Evolutionary conservation across 1,140 invertebrate species (phyloP).

Genomic region (Asbolus verrucosus): DNA sequence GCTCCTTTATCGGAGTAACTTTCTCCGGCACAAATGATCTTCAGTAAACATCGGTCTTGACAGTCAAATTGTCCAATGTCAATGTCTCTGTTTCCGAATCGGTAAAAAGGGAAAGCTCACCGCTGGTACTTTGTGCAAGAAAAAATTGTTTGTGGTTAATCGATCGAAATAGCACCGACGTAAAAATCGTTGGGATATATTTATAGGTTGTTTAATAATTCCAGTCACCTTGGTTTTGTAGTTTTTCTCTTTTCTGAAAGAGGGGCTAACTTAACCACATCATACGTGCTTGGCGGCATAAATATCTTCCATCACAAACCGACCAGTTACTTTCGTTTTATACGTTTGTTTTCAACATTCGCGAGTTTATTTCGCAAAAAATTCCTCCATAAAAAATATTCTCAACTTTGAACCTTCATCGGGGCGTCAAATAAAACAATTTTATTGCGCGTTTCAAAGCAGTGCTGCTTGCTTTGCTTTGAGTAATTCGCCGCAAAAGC

Average conservation of each 20-base stretch:
- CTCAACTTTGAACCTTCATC: background rate
- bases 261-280: conserved; percentile 30
- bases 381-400: background rate
- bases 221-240: conserved; percentile 17
- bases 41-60: background rate
- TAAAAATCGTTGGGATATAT: too few species aligned
- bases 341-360: background rate
- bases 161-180: background rate
- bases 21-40: conserved; percentile 11
- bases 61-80: conserved; percentile 8
- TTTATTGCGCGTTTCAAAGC: background rate
- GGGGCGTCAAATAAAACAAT: background rate
- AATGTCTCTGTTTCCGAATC: conserved; percentile 7
- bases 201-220: conserved; percentile 23
- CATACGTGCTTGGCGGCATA: conserved; percentile 25
- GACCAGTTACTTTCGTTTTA: conserved; percentile 14
- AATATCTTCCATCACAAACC: conserved; percentile 26
- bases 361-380: conserved; percentile 2
- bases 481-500: background rate
- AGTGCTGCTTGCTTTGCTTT: background rate
- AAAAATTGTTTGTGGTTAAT: conserved; percentile 18
- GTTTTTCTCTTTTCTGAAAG: conserved; percentile 18
- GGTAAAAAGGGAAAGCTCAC: conserved; percentile 21
- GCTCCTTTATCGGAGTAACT: conserved; percentile 12
- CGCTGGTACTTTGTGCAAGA: conserved; percentile 2